Evolutionary conservation across 2,888 invertebrate genomes (phyloP), one percentile per base, ranked within the genome.

Genomic region (Formica aserva): DNA sequence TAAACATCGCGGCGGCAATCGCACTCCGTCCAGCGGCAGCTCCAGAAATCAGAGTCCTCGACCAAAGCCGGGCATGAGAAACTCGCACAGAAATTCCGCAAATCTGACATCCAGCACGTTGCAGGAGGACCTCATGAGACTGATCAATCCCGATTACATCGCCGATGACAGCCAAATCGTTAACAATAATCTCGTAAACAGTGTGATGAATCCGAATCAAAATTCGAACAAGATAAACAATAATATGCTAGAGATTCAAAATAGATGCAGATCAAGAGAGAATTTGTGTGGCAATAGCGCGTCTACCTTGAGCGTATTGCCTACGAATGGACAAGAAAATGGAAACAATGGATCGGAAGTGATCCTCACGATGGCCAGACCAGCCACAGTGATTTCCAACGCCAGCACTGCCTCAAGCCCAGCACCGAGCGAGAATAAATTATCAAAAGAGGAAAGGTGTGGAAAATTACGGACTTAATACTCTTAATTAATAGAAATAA

Each of bases 81-180:
- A 94, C 80, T 95, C 95, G 3, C 96, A 96, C 89, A 93, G 96
- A 72, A 96, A 96, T 92, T 96, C 96, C 84, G 96, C 96, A 15
- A 96, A 96, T 93, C 93, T 96, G 62, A 95, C 95, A 0, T 95
- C 95, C 0, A 96, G 96, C 89, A 97, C 97, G 32, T 95, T 97
- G 41, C 97, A 98, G 95, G 98, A 98, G 94, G 98, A 98, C 93
- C 95, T 98, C 32, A 97, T 98, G 96, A 97, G 98, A 69, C 95
- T 98, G 38, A 98, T 98, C 92, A 97, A 98, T 95, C 98, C 98
- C 0, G 98, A 98, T 92, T 95, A 93, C 72, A 94, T 95, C 22
- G 91, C 93, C 11, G 95, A 95, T 26, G 94, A 94, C 48, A 92
- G 88, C 48, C 93, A 94, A 45, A 81, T 92, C 0, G 72, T 91